Percentiles rank a stretch among this genome's conserved stretches.
phyloP scores from a whole-genome alignment of 2,797 vertebrate species.

The Hydrolagus colliei region DNA sequence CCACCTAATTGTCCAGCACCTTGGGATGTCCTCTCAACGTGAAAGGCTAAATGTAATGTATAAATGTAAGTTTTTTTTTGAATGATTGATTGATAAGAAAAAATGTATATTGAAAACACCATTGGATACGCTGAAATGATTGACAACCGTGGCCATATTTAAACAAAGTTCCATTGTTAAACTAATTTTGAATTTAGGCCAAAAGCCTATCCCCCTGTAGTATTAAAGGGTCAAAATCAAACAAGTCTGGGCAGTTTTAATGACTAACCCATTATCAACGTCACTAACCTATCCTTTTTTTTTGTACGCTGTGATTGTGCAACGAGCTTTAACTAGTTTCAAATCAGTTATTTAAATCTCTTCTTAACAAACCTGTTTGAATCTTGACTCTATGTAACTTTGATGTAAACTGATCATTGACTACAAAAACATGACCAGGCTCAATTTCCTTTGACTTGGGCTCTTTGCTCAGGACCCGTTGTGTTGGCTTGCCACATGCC shows the following conservation, averaged over 20 bases:
- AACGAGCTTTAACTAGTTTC: background rate
- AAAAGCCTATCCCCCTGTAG: background rate
- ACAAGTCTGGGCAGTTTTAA: background rate
- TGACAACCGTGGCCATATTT: too few species aligned
- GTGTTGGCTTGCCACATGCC: conserved; percentile 88
- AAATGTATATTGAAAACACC: too few species aligned
- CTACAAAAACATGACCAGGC: conserved; percentile 93
- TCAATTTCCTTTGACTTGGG: conserved; percentile 98
- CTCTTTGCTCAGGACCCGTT: conserved; percentile 94
- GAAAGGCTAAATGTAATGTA: too few species aligned
- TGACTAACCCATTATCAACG: background rate
- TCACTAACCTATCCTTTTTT: background rate
- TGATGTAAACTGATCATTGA: conserved; percentile 98
- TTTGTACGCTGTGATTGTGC: background rate
- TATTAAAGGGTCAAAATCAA: background rate
- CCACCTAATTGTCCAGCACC: too few species aligned
- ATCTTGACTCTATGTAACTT: conserved; percentile 95
- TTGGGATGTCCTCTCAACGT: too few species aligned
- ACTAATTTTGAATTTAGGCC: background rate
- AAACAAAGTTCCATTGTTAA: too few species aligned
- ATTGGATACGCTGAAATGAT: too few species aligned
- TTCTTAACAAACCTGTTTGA: conserved; percentile 56
- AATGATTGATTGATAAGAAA: too few species aligned
- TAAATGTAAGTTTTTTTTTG: too few species aligned
- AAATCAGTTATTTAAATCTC: background rate